Evolutionary conservation across 2,797 vertebrate genomes (phyloP).

Genomic region (Mareca penelope): DNA sequence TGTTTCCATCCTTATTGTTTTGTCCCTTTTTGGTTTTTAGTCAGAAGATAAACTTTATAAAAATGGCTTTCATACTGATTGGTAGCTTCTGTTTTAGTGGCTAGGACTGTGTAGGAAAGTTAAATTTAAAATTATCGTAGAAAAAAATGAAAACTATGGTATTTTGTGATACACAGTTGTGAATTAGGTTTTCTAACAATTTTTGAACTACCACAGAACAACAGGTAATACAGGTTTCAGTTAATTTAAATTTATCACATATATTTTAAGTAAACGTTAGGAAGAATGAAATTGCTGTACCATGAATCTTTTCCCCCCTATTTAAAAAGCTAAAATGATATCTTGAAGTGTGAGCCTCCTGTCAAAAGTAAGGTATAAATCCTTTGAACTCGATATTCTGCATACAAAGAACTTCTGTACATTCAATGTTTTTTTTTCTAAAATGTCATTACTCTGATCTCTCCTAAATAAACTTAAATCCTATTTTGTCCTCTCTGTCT

Average conservation of each 20-base stretch:
- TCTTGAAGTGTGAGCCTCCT: neutral
- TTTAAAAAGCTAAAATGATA: neutral
- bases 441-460: neutral
- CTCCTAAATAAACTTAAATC: neutral
- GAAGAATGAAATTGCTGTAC: neutral
- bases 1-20: neutral
- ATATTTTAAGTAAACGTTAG: neutral
- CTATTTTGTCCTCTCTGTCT: neutral
- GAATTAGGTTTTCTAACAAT: neutral
- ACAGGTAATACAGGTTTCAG: neutral
- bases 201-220: neutral
- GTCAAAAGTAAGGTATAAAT: neutral
- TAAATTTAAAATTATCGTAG: neutral
- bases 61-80: neutral
- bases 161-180: neutral
- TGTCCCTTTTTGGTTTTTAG: neutral
- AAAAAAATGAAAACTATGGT: neutral
- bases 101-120: neutral
- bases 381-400: neutral
- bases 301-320: neutral
- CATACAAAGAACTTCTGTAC: neutral
- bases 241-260: neutral
- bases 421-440: neutral
- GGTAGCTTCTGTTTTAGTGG: neutral
- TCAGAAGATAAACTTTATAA: neutral